Base-by-base conservation (phyloP, 2,888 invertebrate species). In the Dynastes maya region DNA sequence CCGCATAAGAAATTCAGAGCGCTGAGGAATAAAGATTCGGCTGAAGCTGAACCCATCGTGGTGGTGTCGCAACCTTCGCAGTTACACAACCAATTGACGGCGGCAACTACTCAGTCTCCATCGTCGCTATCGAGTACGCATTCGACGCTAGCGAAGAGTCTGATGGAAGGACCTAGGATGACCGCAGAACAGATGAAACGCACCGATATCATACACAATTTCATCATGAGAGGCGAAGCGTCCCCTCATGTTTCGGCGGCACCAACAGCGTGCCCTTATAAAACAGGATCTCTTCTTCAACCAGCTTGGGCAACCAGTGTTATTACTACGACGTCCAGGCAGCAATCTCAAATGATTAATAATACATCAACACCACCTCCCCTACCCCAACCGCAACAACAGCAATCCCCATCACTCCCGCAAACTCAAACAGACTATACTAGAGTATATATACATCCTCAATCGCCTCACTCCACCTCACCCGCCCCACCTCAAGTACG, bases 1-100 rank as follows among this genome's bases (percentile, higher is more conserved):
- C 97, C 97, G 80, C 97, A 97, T 91, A 97, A 97, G 89, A 97
- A 97, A 89, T 97, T 97, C 92, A 93, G 97, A 64, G 96, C 96
- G 1, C 90, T 96, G 87, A 91, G 96, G 37, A 88, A 89, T 81
- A 95, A 95, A 84, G 96, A 96, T 86, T 93, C 93, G 1, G 95
- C 94, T 63, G 96, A 96, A 85, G 95, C 95, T 1, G 93, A 94
- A 84, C 92, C 93, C 0, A 94, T 94, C 79, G 84, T 88, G 3
- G 85, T 88, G 5, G 83, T 87, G 76, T 87, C 89, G 9, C 87
- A 85, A 78, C 86, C 87, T 8, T 82, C 84, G 29, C 80, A 84
- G 78, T 83, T 86, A 75, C 85, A 87, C 61, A 86, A 86, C 63
- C 81, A 81, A 53, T 76, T 80, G 63, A 68, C 70, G 61, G 80